These are phyloP conservation scores for Caerostris extrusa DNA, from an alignment of 1,140 invertebrate species.

Conservation along the genomic window DNA sequence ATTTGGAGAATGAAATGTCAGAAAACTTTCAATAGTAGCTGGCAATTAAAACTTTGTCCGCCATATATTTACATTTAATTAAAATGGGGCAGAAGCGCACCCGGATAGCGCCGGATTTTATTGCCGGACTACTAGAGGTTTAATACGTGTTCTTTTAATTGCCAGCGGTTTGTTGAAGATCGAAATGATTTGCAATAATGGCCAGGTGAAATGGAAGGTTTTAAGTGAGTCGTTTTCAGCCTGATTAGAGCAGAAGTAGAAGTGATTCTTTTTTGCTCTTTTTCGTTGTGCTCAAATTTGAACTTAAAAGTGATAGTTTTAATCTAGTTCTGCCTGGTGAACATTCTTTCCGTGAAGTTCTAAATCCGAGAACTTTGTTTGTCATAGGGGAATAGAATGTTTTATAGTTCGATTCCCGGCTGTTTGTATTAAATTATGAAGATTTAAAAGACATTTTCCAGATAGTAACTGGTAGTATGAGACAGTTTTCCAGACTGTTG, in stretches of 20 bases:
- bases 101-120: not conserved
- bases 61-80: conserved; percentile 38
- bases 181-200: not conserved
- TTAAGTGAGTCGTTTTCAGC: conserved; percentile 24
- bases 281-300: not conserved
- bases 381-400: no score
- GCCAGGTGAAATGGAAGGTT: no score
- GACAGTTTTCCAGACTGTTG: no score
- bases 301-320: no score
- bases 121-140: not conserved
- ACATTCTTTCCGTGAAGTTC: no score
- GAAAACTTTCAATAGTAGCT: not conserved
- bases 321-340: no score
- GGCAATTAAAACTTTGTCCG: not conserved
- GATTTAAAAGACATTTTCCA: no score
- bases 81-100: conserved; percentile 1
- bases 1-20: not conserved
- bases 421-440: no score
- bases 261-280: not conserved
- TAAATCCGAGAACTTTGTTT: no score
- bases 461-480: no score
- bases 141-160: conserved; percentile 53
- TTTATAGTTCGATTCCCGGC: no score
- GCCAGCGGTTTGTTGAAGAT: not conserved
- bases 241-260: not conserved